Base-by-base conservation (phyloP, 2,113 vertebrate species). In the Alligator sinensis region DNA sequence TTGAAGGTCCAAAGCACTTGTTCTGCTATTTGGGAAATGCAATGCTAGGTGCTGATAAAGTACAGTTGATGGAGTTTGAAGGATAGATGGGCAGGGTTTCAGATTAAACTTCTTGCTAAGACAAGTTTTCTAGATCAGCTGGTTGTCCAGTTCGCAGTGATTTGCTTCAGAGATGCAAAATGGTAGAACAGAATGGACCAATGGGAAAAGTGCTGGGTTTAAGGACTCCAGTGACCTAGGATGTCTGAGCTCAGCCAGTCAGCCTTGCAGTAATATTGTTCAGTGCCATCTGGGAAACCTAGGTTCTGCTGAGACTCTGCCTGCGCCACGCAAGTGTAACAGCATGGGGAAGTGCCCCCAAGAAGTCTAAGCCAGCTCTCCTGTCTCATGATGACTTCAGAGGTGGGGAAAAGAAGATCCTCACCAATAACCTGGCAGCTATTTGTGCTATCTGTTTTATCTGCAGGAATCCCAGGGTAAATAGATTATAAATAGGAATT, bases 251-350 rank as follows among this genome's bases (percentile, higher is more conserved):
- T 80, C 24, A 62, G 28, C 16, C 25, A 68, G 3, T 15, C 82
- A 84, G 21, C 0, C 47, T 13, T 47, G n/a, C 61, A n/a, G 9
- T 58, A 77, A 66, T 34, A 5, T 25, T 19, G 25, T 25, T 11
- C 27, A 28, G 34, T 68, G 47, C 63, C 0, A 0, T 47, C 47
- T 60, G 75, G 38, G 55, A 80, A 90, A 80, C 0, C 0, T 4
- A 18, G 12, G 15, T 19, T 30, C 68, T 3, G 4, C 3, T 61
- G 28, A 58, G 87, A 76, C 3, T 27, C 24, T 85, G 63, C 57
- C 92, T 64, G 30, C 0, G 1, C 54, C 18, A n/a, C 34, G 11
- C n/a, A 19, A 47, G 38, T 17, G 24, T 4, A 0, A 2, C 1
- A 80, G 47, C 47, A 9, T 3, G 25, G 7, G 58, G 25, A 24